These are phyloP conservation scores for Diceros bicornis DNA, from an alignment of 2,797 vertebrate species.

Conservation along the genomic window DNA sequence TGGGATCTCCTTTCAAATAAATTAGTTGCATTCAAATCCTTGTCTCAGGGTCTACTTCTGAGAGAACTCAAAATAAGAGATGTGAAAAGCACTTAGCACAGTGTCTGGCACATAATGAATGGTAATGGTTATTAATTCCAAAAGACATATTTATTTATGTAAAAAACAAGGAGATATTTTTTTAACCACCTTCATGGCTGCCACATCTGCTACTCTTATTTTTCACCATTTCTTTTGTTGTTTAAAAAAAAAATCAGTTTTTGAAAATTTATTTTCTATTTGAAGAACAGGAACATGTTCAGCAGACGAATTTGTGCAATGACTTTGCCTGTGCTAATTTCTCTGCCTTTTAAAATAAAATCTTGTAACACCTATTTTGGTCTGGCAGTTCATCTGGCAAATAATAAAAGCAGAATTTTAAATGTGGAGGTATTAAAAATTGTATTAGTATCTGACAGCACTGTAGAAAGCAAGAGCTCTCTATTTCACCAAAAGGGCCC, in stretches of 20 bases:
- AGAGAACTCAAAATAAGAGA: constrained; percentile 30
- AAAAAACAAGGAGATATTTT: neutral
- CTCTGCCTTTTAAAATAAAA: constrained; percentile 77
- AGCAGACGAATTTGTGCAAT: neutral
- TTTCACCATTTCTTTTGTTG: neutral
- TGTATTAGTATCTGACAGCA: constrained; percentile 37
- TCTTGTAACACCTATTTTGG: constrained; percentile 23
- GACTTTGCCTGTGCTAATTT: constrained; percentile 57
- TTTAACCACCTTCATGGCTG: constrained; percentile 14
- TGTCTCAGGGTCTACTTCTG: constrained; percentile 40
- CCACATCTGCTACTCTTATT: neutral
- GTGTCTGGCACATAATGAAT: constrained; percentile 4
- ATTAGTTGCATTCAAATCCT: neutral
- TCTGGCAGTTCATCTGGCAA: constrained; percentile 62
- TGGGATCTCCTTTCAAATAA: constrained; percentile 26
- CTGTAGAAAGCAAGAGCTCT: constrained; percentile 59
- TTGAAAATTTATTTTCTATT: constrained; percentile 37
- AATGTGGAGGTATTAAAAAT: constrained; percentile 69
- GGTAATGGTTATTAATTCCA: constrained; percentile 51
- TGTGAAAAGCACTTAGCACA: constrained; percentile 35
- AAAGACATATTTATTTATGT: neutral
- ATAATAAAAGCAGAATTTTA: constrained; percentile 60
- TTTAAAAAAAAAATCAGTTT: neutral
- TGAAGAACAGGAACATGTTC: neutral
- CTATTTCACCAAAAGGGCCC: neutral